These are phyloP conservation scores for Seriola quinqueradiata DNA, from an alignment of 2,113 vertebrate species.

Conservation along the genomic window DNA sequence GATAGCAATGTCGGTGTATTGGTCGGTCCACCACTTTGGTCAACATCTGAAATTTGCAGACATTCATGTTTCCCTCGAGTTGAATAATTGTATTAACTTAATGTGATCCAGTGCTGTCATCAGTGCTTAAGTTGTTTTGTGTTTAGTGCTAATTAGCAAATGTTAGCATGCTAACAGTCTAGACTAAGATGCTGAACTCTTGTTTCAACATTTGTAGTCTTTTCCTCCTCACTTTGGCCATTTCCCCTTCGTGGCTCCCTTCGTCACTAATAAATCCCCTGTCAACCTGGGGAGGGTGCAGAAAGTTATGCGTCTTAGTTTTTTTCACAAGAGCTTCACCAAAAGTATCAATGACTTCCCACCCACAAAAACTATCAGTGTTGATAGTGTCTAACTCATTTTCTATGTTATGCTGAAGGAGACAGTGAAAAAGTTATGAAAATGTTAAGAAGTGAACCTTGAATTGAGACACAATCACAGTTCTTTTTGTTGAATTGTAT, in stretches of 20 bases:
- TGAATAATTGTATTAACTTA: too few species aligned
- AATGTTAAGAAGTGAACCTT: too few species aligned
- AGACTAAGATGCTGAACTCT: not conserved
- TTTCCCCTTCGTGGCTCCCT: not conserved
- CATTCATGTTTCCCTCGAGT: too few species aligned
- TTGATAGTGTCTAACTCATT: too few species aligned
- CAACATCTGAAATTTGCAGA: not conserved
- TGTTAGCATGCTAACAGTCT: not conserved
- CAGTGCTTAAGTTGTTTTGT: not conserved
- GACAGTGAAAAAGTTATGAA: too few species aligned
- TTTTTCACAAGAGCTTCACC: not conserved
- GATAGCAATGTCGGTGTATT: not conserved
- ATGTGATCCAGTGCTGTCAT: too few species aligned
- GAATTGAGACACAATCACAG: too few species aligned
- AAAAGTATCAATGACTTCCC: too few species aligned
- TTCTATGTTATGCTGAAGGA: too few species aligned
- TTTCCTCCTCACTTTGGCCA: not conserved
- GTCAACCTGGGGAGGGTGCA: not conserved
- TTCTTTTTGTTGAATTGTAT: too few species aligned
- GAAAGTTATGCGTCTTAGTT: too few species aligned
- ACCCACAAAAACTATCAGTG: too few species aligned
- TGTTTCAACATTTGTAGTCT: not conserved
- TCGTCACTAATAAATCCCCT: not conserved
- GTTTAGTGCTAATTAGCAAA: not conserved
- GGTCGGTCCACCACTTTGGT: not conserved